These are phyloP conservation scores for Sesamia inferens DNA, from an alignment of 2,888 invertebrate species.

Conservation along the genomic window DNA sequence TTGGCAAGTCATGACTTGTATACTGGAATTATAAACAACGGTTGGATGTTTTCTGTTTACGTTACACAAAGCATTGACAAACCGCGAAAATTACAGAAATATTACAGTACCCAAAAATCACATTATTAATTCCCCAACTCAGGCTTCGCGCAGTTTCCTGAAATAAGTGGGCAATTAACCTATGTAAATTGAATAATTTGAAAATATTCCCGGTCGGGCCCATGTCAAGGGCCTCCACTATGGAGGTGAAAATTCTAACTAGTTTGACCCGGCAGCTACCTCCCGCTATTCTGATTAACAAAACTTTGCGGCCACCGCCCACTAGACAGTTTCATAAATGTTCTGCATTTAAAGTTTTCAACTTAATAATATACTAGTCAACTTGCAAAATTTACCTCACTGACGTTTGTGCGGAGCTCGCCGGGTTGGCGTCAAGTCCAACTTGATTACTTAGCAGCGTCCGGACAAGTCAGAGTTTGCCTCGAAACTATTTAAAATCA, in stretches of 20 bases:
- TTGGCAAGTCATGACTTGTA: not conserved
- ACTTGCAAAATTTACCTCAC: slow-evolving; percentile 56
- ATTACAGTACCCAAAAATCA: slow-evolving; percentile 13
- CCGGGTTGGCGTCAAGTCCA: slow-evolving; percentile 50
- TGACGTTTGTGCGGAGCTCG: slow-evolving; percentile 43
- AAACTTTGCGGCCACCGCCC: slow-evolving; percentile 78
- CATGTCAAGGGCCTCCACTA: slow-evolving; percentile 68
- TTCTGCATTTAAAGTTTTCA: slow-evolving; percentile 77
- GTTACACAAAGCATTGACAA: not conserved
- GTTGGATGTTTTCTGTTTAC: not conserved
- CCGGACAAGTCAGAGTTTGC: slow-evolving; percentile 5
- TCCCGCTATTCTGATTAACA: slow-evolving; percentile 82
- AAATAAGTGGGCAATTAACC: slow-evolving; percentile 77
- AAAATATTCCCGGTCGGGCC: slow-evolving; percentile 77
- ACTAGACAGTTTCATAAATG: slow-evolving; percentile 77
- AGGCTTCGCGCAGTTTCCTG: slow-evolving; percentile 66
- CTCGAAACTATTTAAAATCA: not conserved
- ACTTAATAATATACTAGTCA: slow-evolving; percentile 69
- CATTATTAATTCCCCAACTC: slow-evolving; percentile 54
- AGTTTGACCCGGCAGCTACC: slow-evolving; percentile 73
- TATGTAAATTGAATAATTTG: slow-evolving; percentile 83
- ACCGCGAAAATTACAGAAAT: not conserved
- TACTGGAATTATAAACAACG: not conserved
- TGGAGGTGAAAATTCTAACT: slow-evolving; percentile 78
- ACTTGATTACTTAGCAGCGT: slow-evolving; percentile 40